Conservation (phyloP, 2,113 vertebrate genomes). For the Petromus typicus region DNA sequence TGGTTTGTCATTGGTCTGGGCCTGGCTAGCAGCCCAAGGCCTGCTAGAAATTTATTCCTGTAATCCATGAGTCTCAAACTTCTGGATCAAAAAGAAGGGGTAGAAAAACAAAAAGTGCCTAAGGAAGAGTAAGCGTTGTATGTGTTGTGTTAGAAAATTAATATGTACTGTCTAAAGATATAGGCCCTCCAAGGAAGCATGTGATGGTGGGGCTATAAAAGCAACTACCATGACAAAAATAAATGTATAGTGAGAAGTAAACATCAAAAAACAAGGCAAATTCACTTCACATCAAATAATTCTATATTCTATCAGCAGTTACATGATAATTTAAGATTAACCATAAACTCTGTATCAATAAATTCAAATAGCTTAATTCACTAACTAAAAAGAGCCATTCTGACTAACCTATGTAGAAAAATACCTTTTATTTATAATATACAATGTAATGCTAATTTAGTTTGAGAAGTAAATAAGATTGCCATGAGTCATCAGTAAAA, state of each 20-base stretch:
- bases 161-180: not conserved
- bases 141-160: not conserved
- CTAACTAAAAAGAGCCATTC: not conserved
- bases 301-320: not conserved
- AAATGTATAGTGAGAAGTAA: not conserved
- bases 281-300: not conserved
- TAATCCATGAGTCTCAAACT: not conserved
- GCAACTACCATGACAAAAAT: slow-evolving; percentile 14
- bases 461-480: slow-evolving; percentile 23
- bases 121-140: not conserved
- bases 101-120: not conserved
- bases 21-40: not conserved
- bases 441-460: not conserved
- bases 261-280: not conserved
- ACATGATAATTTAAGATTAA: not conserved
- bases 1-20: not conserved
- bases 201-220: not conserved
- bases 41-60: not conserved
- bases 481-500: not conserved
- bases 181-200: not conserved
- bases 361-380: slow-evolving; percentile 10
- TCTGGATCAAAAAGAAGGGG: not conserved
- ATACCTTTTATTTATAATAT: slow-evolving; percentile 23
- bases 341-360: not conserved
- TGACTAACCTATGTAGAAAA: not conserved